These are phyloP conservation scores for Cristatella mucedo DNA, from an alignment of 2,888 invertebrate genomes.

Conservation along the genomic window DNA sequence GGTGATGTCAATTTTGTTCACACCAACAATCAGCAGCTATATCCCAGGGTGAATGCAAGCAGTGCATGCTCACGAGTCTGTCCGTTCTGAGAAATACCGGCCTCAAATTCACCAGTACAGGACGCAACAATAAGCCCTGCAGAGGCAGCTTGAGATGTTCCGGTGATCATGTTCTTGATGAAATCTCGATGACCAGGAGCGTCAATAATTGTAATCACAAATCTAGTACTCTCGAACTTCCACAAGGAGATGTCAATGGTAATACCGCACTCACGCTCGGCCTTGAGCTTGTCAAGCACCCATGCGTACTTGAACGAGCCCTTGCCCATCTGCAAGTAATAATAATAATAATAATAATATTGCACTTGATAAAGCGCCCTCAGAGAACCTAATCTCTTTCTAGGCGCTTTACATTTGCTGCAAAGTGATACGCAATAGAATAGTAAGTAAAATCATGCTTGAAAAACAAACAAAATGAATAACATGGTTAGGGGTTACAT, in stretches of 20 bases:
- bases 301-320: conserved; percentile 99
- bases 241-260: conserved; percentile 96
- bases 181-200: conserved; percentile 99
- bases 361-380: too few relatives aligned
- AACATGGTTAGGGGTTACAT: too few relatives aligned
- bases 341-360: too few relatives aligned
- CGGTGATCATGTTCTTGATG: conserved; percentile 99
- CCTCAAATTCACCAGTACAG: conserved; percentile 98
- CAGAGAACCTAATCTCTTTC: too few relatives aligned
- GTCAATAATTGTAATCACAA: conserved; percentile 97
- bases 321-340: conserved; percentile 67
- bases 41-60: conserved; percentile 96
- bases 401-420: too few relatives aligned
- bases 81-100: conserved; percentile 97
- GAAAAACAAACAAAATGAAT: too few relatives aligned
- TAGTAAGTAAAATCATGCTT: too few relatives aligned
- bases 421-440: too few relatives aligned
- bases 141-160: conserved; percentile 78
- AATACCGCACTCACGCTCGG: conserved; percentile 99
- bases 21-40: conserved; percentile 94
- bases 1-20: conserved; percentile 97
- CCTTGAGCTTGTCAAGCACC: conserved; percentile 99
- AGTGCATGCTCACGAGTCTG: conserved; percentile 98
- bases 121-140: conserved; percentile 96
- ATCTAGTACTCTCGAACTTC: conserved; percentile 92